phyloP scores from a whole-genome alignment of 2,888 invertebrate species.

The Malachius bipustulatus region DNA sequence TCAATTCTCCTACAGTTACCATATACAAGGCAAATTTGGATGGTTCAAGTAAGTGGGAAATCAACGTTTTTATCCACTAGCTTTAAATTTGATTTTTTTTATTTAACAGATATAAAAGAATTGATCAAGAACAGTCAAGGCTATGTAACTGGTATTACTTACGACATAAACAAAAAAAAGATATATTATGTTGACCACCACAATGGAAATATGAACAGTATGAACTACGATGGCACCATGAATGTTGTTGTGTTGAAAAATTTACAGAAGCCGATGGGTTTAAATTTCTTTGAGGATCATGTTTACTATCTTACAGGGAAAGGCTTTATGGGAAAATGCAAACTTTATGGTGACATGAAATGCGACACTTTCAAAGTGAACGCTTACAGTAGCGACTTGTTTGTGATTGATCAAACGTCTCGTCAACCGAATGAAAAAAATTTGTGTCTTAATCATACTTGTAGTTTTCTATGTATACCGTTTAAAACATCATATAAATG shows the following conservation, averaged over 20 bases:
- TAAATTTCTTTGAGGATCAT: conserved; percentile 63
- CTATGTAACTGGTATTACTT: conserved; percentile 37
- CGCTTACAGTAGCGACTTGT: conserved; percentile 38
- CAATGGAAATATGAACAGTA: conserved; percentile 33
- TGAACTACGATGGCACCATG: conserved; percentile 39
- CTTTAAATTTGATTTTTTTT: no score
- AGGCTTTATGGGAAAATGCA: conserved; percentile 47
- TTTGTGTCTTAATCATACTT: conserved; percentile 42
- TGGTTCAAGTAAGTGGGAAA: conserved; percentile 36
- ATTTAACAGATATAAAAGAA: conserved; percentile 28
- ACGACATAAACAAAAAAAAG: conserved; percentile 43
- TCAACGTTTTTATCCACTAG: no score
- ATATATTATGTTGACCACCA: conserved; percentile 69
- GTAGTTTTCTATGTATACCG: conserved; percentile 51
- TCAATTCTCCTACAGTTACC: conserved; percentile 37
- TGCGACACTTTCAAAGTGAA: conserved; percentile 41
- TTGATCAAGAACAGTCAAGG: conserved; percentile 29
- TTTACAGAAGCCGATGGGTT: conserved; percentile 45
- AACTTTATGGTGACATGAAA: conserved; percentile 39
- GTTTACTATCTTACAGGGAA: conserved; percentile 56
- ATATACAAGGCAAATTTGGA: conserved; percentile 45
- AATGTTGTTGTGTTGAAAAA: conserved; percentile 38
- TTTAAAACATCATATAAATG: conserved; percentile 40
- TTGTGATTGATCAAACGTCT: conserved; percentile 43
- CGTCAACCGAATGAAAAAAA: conserved; percentile 42